Percentiles rank a stretch among this genome's conserved stretches.
phyloP scores from a whole-genome alignment of 2,797 vertebrate species.

The Discoglossus pictus region DNA sequence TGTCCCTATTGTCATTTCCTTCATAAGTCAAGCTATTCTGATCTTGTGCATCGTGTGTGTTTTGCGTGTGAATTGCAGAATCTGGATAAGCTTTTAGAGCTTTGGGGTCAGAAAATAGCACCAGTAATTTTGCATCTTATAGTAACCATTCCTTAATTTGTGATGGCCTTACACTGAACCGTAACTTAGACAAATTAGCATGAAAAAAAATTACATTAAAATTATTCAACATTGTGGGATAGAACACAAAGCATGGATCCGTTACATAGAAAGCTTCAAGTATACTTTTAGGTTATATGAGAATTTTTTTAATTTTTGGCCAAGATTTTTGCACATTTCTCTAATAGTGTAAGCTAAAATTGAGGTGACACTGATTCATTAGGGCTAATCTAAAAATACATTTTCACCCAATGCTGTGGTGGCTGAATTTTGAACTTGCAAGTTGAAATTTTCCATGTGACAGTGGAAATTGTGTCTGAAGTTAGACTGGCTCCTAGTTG shows the following conservation, averaged over 20 bases:
- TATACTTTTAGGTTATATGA: no score
- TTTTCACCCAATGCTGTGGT: no score
- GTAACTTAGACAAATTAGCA: conserved; percentile 2
- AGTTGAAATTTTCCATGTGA: no score
- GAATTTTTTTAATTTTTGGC: no score
- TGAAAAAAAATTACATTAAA: background rate
- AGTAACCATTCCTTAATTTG: conserved; percentile 57
- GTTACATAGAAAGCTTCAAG: conserved; percentile 4
- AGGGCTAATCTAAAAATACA: no score
- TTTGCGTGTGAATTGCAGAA: conserved; percentile 53
- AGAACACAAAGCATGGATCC: background rate
- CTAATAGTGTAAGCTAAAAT: no score
- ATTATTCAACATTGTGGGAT: background rate
- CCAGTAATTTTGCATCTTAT: conserved; percentile 4
- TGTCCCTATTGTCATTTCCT: conserved; percentile 16
- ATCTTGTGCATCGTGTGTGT: conserved; percentile 52
- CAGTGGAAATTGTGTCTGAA: no score
- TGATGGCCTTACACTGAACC: conserved; percentile 10
- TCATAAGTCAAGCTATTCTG: conserved; percentile 26
- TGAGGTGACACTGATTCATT: no score
- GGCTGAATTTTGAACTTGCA: no score
- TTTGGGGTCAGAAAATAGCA: background rate
- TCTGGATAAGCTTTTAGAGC: conserved; percentile 27
- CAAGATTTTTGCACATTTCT: no score
- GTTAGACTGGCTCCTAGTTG: no score